phyloP scores from a whole-genome alignment of 2,797 vertebrate genomes.

The Momotus momota region DNA sequence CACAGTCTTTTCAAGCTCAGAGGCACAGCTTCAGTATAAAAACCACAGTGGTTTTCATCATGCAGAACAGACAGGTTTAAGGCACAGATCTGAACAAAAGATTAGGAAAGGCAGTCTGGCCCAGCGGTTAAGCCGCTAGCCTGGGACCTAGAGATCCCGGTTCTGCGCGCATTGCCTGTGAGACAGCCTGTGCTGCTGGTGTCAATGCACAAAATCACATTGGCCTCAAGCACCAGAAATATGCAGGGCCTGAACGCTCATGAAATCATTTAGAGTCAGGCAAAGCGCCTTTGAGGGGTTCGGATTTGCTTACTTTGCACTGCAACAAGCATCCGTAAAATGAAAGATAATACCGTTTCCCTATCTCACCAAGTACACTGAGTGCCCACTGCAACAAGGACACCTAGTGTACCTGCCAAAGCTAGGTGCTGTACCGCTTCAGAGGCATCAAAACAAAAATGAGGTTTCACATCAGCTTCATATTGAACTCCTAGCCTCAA shows the following conservation, averaged over 20 bases:
- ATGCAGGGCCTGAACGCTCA: neutral
- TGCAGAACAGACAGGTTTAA: conserved; percentile 36
- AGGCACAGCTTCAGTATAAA: neutral
- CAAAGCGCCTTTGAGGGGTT: neutral
- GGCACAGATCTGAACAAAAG: neutral
- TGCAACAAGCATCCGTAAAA: neutral
- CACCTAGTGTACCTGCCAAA: neutral
- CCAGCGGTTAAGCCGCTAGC: neutral
- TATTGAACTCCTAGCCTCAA: neutral
- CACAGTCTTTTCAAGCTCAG: neutral
- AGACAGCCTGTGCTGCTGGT: neutral
- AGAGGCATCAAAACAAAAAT: neutral
- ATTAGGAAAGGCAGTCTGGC: neutral
- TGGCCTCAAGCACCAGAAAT: neutral
- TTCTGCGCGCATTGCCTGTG: neutral
- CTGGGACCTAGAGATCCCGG: neutral
- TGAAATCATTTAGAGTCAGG: neutral
- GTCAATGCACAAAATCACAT: neutral
- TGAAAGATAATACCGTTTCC: neutral
- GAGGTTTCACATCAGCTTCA: neutral
- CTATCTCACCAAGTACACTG: neutral
- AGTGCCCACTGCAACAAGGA: neutral
- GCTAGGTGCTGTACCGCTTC: fast-evolving
- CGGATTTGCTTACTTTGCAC: neutral
- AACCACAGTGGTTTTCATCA: neutral